Conservation (phyloP, 2,797 vertebrate species). For the Xerus rutilus region DNA sequence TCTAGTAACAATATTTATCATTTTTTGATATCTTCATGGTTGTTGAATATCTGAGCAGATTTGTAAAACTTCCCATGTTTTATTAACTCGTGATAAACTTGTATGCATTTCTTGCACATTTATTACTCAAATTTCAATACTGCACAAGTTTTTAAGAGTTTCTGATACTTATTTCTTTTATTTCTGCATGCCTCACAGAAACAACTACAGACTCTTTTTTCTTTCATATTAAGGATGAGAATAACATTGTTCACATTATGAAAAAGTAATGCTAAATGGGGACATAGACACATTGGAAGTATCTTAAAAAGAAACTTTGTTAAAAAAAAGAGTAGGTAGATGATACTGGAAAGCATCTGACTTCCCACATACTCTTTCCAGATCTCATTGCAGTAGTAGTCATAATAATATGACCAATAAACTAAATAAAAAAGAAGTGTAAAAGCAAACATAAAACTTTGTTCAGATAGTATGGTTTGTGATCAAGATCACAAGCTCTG, state of each 20-base stretch:
- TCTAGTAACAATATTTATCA: neutral
- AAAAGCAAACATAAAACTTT: neutral
- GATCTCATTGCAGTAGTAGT: neutral
- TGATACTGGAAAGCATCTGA: neutral
- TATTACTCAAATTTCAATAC: neutral
- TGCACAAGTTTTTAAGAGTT: neutral
- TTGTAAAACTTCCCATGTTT: neutral
- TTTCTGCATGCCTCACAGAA: neutral
- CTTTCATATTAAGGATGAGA: neutral
- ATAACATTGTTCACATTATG: neutral
- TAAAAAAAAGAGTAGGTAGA: neutral
- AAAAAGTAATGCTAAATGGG: neutral
- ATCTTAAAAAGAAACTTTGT: neutral
- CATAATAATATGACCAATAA: neutral
- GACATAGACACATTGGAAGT: neutral
- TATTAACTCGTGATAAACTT: neutral
- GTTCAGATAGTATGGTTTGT: neutral
- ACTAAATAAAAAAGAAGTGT: neutral
- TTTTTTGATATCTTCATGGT: neutral
- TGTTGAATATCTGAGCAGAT: neutral
- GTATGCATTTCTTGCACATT: neutral
- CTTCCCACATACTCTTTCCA: neutral
- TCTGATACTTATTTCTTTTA: neutral
- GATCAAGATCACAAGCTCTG: neutral
- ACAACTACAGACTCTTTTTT: neutral